Evolutionary conservation across 2,888 invertebrate genomes (phyloP).

Genomic region (Uropetala carovei): DNA sequence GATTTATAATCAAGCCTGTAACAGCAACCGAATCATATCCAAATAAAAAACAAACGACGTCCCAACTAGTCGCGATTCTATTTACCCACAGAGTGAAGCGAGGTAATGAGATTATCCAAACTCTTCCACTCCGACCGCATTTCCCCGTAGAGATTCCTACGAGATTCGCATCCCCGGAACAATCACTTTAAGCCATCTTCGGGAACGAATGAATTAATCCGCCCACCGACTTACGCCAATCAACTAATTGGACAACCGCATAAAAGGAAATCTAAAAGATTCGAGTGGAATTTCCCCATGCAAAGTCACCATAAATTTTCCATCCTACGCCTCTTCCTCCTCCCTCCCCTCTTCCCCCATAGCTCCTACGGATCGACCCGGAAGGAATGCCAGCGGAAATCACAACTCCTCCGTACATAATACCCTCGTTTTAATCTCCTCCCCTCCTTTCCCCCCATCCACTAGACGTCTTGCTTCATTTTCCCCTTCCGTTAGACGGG

Average conservation of each 20-base stretch:
- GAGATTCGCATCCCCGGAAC: neutral
- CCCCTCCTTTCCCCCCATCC: too few species aligned
- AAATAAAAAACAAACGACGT: neutral
- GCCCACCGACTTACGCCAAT: neutral
- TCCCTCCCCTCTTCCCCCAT: too few species aligned
- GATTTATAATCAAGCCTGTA: too few species aligned
- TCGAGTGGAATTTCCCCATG: neutral
- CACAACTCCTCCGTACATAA: too few species aligned
- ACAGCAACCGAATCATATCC: too few species aligned
- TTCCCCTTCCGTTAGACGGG: neutral
- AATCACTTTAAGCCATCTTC: neutral
- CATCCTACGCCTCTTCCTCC: too few species aligned
- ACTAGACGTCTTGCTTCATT: neutral
- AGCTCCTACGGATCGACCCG: too few species aligned
- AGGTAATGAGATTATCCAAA: neutral
- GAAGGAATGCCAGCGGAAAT: too few species aligned
- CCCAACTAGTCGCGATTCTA: neutral
- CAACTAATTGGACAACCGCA: conserved; percentile 1
- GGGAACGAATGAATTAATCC: neutral
- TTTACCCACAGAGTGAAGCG: neutral
- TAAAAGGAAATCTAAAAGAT: neutral
- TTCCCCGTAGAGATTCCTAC: neutral
- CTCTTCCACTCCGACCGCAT: neutral
- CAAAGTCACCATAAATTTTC: too few species aligned
- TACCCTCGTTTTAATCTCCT: too few species aligned